These are phyloP conservation scores for Glaucopsyche alexis DNA, from an alignment of 2,888 invertebrate genomes.

Conservation along the genomic window DNA sequence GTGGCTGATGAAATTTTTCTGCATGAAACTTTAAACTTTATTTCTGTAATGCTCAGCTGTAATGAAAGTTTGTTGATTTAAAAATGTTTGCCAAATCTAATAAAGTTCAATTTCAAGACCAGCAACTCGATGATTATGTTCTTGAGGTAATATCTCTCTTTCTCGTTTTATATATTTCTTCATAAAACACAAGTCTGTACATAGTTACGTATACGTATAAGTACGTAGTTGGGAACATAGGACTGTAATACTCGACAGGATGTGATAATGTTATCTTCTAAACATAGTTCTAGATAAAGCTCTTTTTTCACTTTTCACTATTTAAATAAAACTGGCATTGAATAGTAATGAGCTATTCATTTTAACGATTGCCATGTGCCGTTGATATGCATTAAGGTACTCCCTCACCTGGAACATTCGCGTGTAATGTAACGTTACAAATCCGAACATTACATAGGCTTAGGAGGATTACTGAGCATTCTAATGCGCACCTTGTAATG, in stretches of 20 bases:
- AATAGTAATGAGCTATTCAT: constrained; percentile 27
- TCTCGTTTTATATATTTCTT: not conserved
- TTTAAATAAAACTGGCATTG: not conserved
- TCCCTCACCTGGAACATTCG: too few relatives aligned
- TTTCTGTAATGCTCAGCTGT: not conserved
- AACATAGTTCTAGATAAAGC: not conserved
- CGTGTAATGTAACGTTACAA: too few relatives aligned
- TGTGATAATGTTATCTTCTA: constrained; percentile 3
- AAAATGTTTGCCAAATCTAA: constrained; percentile 56
- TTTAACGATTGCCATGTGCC: not conserved
- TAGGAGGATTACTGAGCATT: too few relatives aligned
- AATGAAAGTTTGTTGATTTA: not conserved
- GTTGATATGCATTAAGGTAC: not conserved
- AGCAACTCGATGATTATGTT: constrained; percentile 70
- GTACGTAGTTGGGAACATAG: not conserved
- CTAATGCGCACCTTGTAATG: too few relatives aligned
- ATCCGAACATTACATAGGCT: too few relatives aligned
- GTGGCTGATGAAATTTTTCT: too few relatives aligned
- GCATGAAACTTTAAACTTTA: too few relatives aligned
- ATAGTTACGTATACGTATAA: too few relatives aligned
- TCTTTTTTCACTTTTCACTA: not conserved
- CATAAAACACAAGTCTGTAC: not conserved
- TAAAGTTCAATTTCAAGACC: constrained; percentile 73
- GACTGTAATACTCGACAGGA: not conserved
- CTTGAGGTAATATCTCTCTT: constrained; percentile 68